Evolutionary conservation across 2,888 invertebrate species (phyloP), one percentile per base, ranked within the genome.

Genomic region (Epirrhoe alternata): DNA sequence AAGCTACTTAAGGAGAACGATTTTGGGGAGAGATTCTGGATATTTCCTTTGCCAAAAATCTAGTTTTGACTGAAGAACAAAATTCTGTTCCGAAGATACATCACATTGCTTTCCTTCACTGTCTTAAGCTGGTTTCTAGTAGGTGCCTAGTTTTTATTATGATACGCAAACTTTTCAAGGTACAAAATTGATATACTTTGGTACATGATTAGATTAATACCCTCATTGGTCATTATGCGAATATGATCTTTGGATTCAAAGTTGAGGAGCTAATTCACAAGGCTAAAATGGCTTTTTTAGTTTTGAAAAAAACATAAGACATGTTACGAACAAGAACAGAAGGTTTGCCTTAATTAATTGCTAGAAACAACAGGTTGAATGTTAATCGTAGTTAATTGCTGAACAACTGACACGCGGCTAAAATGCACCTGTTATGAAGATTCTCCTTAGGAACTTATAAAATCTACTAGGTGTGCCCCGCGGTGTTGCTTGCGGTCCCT

Each of bases 351-450:
- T 74, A 79, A 79, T 75, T 74, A 80, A 77, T 77, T 70, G 70
- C 72, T 68, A 60, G 42, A 75, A 84, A 84, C 88, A 90, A 84
- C 92, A 91, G 91, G 90, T 90, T 87, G 84, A 79, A 83, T 84
- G 76, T 82, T 88, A 87, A 89, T 79, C 79, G 81, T 74, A 77
- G 77, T 86, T 92, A 91, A 92, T 92, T 89, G 86, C 79, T 74
- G 70, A 75, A 79, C 90, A 90, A 82, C 87, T 89, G 90, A 80
- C 84, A 76, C 71, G 45, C 58, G 50, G 82, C 74, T 73, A 75
- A 75, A 80, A 76, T 83, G 79, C 88, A 90, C 90, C 90, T 91
- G 91, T 91, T 61, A 31, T 51, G 38, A 12, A 42, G 38, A 42
- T 42, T 42, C 38, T 10, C 10, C 1, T 10, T 8, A 38, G 10